These are phyloP conservation scores for Enoplosus armatus DNA, from an alignment of 2,797 vertebrate genomes.

Conservation along the genomic window DNA sequence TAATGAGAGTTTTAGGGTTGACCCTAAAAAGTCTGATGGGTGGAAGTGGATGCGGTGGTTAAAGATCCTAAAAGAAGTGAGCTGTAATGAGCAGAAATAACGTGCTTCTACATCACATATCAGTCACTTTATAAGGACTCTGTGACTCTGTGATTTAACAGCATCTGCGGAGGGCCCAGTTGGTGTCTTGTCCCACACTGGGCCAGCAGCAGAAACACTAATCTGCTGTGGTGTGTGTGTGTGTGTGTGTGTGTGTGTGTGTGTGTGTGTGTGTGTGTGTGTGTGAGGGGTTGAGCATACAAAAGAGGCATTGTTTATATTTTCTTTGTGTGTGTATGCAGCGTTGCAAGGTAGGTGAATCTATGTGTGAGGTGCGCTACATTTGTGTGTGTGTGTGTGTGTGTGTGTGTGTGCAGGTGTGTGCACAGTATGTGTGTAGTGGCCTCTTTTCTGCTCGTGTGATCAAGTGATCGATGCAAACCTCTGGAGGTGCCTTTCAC, in stretches of 20 bases:
- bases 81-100: conserved; percentile 33
- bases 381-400: conserved; percentile 15
- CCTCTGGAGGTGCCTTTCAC: conserved; percentile 77
- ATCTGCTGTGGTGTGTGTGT: conserved; percentile 41
- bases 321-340: conserved; percentile 25
- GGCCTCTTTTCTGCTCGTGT: conserved; percentile 65
- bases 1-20: not conserved
- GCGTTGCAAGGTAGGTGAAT: conserved; percentile 31
- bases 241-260: conserved; percentile 17
- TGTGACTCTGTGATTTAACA: conserved; percentile 58
- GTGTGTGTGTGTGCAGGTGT: conserved; percentile 17
- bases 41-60: not conserved
- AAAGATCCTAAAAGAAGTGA: conserved; percentile 8
- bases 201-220: conserved; percentile 55
- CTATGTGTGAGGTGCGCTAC: conserved; percentile 18
- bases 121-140: conserved; percentile 53
- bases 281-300: conserved; percentile 10
- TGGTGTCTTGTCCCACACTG: conserved; percentile 69
- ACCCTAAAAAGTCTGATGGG: not conserved
- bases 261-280: conserved; percentile 17
- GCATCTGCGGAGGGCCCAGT: conserved; percentile 55
- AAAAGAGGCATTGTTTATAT: conserved; percentile 44
- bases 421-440: not conserved
- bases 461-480: conserved; percentile 78
- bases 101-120: conserved; percentile 33